Evolutionary conservation across 2,888 invertebrate species (phyloP), one percentile per base, ranked within the genome.

Genomic region (Clunio marinus): DNA sequence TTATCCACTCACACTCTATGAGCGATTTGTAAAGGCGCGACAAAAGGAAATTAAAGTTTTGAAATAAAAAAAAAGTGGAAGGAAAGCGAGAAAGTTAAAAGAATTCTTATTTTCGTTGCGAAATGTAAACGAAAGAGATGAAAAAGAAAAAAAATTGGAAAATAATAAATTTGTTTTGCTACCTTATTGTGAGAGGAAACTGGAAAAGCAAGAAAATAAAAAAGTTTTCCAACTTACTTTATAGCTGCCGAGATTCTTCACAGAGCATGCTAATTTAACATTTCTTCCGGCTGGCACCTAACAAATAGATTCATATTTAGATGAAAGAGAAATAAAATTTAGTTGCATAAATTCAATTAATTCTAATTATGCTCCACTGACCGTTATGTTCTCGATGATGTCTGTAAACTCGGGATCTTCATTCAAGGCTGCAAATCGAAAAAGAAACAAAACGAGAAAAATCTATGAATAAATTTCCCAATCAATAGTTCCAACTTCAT

Each of bases 371-470:
- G 71, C 91, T 90, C 87, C 71, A 89, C 63, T 63, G 45, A 63
- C 91, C 70, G 93, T 94, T 75, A 91, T 88, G 81, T 94, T 94
- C 80, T 91, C 89, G 76, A 94, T 93, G 75, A 89, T 86, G 79
- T 93, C 93, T 70, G 91, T 87, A 81, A 94, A 94, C 80, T 93
- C 92, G 37, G 94, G 94, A 80, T 93, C 93, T 76, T 89, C 88
- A 72, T 86, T 84, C 73, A 88, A 85, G 71, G 72, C 79, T 90
- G 84, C 70, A 87, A 86, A 77, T 80, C 80, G 74, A 75, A 71
- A 70, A 70, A 62, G 66, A 28, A 63, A 69, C 65, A 10, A 58
- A 62, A 59, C 22, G 25, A 27, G 8, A 60, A 15, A 22, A 45
- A 32, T 55, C 55, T 17, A 22, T 51, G 51, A 51, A 51, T 17